A percentile compares a stretch with the other conserved stretches of the same genome.
Evolutionary conservation across 2,113 vertebrate species (phyloP).

Genomic region (Oriolus oriolus): DNA sequence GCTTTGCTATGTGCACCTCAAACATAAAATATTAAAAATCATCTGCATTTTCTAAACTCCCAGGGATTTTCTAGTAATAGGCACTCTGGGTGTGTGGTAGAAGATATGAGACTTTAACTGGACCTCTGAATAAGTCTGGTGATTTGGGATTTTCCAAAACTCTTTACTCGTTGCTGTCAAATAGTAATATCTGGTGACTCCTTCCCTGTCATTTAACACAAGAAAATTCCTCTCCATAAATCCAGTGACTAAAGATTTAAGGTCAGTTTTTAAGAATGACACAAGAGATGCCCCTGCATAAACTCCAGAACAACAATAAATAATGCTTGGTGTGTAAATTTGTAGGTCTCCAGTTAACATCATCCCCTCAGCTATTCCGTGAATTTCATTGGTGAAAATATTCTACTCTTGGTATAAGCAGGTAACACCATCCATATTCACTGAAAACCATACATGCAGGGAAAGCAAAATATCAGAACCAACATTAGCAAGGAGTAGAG

Average conservation of each 20-base stretch:
- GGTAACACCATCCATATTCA: background rate
- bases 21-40: background rate
- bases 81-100: background rate
- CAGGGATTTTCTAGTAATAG: background rate
- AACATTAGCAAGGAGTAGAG: background rate
- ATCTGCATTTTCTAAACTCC: background rate
- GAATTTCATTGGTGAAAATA: background rate
- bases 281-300: background rate
- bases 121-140: background rate
- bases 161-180: background rate
- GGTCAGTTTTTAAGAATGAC: background rate
- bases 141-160: background rate
- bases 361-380: background rate
- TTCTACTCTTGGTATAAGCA: background rate
- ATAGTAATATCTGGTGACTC: background rate
- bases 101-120: background rate
- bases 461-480: background rate
- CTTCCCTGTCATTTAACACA: background rate
- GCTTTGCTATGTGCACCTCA: background rate
- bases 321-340: background rate
- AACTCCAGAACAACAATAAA: background rate
- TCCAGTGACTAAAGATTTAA: background rate
- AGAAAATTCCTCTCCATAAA: background rate
- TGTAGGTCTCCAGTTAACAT: background rate
- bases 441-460: background rate